Percentiles rank a stretch among this genome's conserved stretches.
Evolutionary conservation across 2,888 invertebrate species (phyloP).

Genomic region (Chamaedrilus cognettii): DNA sequence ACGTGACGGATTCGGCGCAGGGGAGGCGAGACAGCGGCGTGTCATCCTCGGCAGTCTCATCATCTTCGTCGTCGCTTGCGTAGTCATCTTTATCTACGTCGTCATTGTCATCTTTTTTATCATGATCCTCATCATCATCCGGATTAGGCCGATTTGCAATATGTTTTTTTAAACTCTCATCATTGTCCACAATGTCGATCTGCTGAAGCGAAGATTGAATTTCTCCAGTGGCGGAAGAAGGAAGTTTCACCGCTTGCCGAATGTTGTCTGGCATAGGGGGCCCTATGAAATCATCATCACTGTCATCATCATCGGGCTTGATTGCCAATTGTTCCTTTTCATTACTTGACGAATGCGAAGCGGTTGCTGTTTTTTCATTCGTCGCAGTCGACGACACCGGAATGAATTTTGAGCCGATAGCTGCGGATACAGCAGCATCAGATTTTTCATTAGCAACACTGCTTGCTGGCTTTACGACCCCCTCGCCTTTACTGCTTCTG

Average conservation of each 20-base stretch:
- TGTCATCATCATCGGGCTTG: not conserved
- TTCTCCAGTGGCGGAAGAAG: not conserved
- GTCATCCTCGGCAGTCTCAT: not conserved
- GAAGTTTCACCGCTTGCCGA: not conserved
- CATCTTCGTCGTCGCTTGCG: conserved; percentile 1
- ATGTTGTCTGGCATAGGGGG: conserved; percentile 6
- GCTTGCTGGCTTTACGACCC: too few relatives aligned
- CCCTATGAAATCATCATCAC: conserved; percentile 16
- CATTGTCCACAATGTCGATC: not conserved
- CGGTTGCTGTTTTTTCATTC: not conserved
- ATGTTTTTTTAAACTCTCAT: conserved; percentile 10
- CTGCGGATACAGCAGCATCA: not conserved
- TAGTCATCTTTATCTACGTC: too few relatives aligned
- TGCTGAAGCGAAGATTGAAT: not conserved
- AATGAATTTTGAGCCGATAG: too few relatives aligned
- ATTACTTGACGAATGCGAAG: not conserved
- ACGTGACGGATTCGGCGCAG: conserved; percentile 1
- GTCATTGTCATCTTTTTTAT: not conserved
- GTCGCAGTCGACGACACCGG: not conserved
- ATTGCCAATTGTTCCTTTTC: not conserved
- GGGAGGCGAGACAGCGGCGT: conserved; percentile 2
- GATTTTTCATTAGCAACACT: conserved; percentile 1
- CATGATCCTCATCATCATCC: not conserved
- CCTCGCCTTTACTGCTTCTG: too few relatives aligned
- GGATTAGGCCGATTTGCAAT: not conserved